Conservation (phyloP, 2,797 vertebrate species). For the Pteropus rufus region DNA sequence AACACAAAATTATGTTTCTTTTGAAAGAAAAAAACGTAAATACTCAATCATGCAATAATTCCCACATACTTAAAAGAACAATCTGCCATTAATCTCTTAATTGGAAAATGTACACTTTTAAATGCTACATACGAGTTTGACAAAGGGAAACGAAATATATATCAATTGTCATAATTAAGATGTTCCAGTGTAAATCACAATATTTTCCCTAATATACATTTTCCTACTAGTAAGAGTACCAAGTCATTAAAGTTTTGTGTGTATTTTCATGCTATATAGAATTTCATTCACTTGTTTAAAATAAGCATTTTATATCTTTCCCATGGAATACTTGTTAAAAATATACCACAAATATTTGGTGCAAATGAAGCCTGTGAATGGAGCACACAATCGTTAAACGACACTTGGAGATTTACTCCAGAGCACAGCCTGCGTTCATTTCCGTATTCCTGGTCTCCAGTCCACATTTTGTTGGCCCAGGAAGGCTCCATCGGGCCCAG, state of each 20-base stretch:
- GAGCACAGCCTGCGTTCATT: constrained; percentile 80
- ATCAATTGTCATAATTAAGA: constrained; percentile 9
- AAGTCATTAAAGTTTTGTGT: constrained; percentile 52
- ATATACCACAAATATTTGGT: constrained; percentile 27
- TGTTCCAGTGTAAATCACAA: constrained; percentile 50
- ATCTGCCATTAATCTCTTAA: not conserved
- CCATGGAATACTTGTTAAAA: constrained; percentile 70
- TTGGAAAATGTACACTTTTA: constrained; percentile 18
- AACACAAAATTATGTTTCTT: constrained; percentile 40
- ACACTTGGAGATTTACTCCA: constrained; percentile 74
- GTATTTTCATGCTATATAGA: constrained; percentile 59
- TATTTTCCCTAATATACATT: constrained; percentile 20
- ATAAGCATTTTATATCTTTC: constrained; percentile 67
- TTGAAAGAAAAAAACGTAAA: constrained; percentile 46
- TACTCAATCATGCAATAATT: not conserved
- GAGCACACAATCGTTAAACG: constrained; percentile 76
- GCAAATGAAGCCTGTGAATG: constrained; percentile 73
- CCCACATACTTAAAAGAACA: constrained; percentile 16
- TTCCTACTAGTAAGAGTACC: constrained; percentile 33
- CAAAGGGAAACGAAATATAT: not conserved
- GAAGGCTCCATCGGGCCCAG: constrained; percentile 81
- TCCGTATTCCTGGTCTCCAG: constrained; percentile 81
- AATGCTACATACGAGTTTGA: not conserved
- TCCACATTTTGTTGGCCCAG: constrained; percentile 81
- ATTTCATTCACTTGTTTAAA: constrained; percentile 62